These are phyloP conservation scores for Meleagris gallopavo DNA, from an alignment of 2,113 vertebrate species.

Conservation along the genomic window DNA sequence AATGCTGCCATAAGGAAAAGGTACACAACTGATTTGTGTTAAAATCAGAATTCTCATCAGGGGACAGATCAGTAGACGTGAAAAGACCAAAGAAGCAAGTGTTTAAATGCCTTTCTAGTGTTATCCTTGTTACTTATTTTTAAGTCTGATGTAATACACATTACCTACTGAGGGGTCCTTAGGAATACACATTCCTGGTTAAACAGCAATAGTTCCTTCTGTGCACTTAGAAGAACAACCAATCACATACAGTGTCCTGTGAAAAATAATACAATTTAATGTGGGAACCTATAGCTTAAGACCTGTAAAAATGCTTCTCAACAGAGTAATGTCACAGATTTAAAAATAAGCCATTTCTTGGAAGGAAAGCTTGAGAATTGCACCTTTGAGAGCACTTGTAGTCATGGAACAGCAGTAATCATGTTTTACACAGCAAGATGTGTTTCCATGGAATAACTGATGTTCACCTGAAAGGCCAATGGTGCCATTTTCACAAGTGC, in stretches of 20 bases:
- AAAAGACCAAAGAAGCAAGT: constrained; percentile 30
- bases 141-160: constrained; percentile 20
- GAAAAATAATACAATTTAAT: constrained; percentile 40
- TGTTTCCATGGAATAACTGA: neutral
- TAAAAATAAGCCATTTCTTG: constrained; percentile 58
- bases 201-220: constrained; percentile 47
- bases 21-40: neutral
- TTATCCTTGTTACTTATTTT: constrained; percentile 54
- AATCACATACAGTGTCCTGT: constrained; percentile 37
- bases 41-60: constrained; percentile 38
- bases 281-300: constrained; percentile 2
- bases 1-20: neutral
- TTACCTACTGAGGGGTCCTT: constrained; percentile 9
- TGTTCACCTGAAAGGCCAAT: neutral
- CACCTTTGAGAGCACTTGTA: neutral
- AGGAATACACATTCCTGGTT: neutral
- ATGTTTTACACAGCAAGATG: constrained; percentile 8
- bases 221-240: constrained; percentile 39
- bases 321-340: constrained; percentile 20
- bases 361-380: constrained; percentile 27
- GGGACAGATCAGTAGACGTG: constrained; percentile 32
- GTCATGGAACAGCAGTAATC: neutral
- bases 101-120: constrained; percentile 36
- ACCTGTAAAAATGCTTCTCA: constrained; percentile 44
- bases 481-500: neutral